Evolutionary conservation across 2,888 invertebrate species (phyloP).

Genomic region (Chouioia cunea): DNA sequence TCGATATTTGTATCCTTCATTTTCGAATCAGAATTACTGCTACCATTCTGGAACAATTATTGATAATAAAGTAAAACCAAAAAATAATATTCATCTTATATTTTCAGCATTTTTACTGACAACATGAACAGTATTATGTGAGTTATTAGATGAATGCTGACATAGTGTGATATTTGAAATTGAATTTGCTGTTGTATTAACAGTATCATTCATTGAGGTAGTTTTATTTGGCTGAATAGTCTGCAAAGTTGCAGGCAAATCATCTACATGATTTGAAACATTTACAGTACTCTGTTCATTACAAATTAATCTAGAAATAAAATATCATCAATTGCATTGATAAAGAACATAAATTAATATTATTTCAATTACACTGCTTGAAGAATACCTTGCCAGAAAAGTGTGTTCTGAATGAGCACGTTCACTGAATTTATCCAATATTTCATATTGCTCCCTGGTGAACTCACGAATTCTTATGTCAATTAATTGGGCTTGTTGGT

Average conservation of each 20-base stretch:
- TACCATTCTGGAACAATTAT: slow-evolving; percentile 56
- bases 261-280: slow-evolving; percentile 48
- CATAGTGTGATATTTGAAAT: slow-evolving; percentile 44
- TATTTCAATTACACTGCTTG: background rate
- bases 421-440: slow-evolving; percentile 80
- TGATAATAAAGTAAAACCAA: background rate
- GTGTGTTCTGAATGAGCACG: slow-evolving; percentile 80
- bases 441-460: slow-evolving; percentile 81
- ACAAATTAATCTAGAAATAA: slow-evolving; percentile 41
- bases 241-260: slow-evolving; percentile 55
- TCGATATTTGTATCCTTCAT: slow-evolving; percentile 61
- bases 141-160: slow-evolving; percentile 28
- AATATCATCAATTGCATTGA: background rate
- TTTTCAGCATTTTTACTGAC: slow-evolving; percentile 26
- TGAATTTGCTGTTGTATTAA: slow-evolving; percentile 49
- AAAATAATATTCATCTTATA: slow-evolving; percentile 1
- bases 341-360: slow-evolving; percentile 2
- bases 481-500: slow-evolving; percentile 77
- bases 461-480: slow-evolving; percentile 83
- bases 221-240: slow-evolving; percentile 53
- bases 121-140: slow-evolving; percentile 21
- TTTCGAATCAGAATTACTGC: slow-evolving; percentile 51
- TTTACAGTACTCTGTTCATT: slow-evolving; percentile 37
- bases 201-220: slow-evolving; percentile 54
- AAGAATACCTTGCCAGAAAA: slow-evolving; percentile 73